Base-by-base conservation (phyloP, 2,113 vertebrate species). In the Ochotona princeps region DNA sequence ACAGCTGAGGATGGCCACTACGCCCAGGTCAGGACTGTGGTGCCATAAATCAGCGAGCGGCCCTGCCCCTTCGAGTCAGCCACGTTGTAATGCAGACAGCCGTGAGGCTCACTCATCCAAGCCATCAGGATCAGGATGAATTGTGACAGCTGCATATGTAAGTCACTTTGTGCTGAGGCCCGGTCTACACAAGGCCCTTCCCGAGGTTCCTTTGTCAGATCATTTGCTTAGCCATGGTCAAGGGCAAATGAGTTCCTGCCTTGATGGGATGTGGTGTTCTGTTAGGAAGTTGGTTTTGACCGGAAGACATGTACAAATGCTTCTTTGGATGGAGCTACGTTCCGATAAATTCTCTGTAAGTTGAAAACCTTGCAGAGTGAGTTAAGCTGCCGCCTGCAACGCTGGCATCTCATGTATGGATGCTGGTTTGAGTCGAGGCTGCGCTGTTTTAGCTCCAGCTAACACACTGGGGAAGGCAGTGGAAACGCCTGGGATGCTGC, bases 11-110 rank as follows among this genome's bases (percentile, higher is more conserved):
- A 95, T 88, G 74, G 87, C 49, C 95, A 96, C 97, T 90, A 93
- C 92, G 95, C 81, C 81, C 63, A 17, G 44, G 94, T 95, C 90
- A 95, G 28, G 85, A 85, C 81, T 87, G 83, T 88, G 96, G 95
- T 87, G 92, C 97, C 94, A 91, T 94, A 97, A 97, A 96, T 97
- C 96, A 97, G 95, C 91, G 94, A 96, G 83, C 95, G 70, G 93
- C 94, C 93, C 93, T 89, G 91, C 70, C 92, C 94, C 92, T 95
- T 95, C 97, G 92, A 95, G 95, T 96, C 95, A 96, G 95, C 97
- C 96, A 96, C 61, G 96, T 79, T 92, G 83, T 92, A 97, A 95
- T 97, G 97, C 57, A 6, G 83, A 97, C 85, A 93, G 14, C 17
- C 14, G 15, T 86, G 91, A 95, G 91, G 95, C 66, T 92, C 87